A percentile compares a stretch with the other conserved stretches of the same genome.
Evolutionary conservation across 2,797 vertebrate genomes (phyloP).

Genomic region (Enteromius trimaculatus): DNA sequence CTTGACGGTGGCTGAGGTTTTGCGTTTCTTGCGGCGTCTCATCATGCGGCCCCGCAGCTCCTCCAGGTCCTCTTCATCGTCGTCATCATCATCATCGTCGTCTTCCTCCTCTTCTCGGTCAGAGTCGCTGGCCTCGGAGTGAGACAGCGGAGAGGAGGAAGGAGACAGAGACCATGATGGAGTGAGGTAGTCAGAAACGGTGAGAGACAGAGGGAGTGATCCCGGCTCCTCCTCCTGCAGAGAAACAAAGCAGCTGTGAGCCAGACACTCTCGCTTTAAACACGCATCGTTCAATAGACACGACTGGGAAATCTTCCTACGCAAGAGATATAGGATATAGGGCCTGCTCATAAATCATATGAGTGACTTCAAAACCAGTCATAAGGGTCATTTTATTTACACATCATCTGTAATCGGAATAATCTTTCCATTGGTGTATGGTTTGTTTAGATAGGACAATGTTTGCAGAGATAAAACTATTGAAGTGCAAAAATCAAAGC

Average conservation of each 20-base stretch:
- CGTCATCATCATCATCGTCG: slow-evolving; percentile 76
- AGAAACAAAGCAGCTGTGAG: slow-evolving; percentile 35
- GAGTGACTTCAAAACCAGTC: too few species aligned
- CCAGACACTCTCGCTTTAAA: neutral
- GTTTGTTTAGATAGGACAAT: too few species aligned
- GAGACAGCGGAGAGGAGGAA: slow-evolving; percentile 80
- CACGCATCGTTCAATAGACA: neutral
- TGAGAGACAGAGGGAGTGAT: slow-evolving; percentile 79
- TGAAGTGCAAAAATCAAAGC: too few species aligned
- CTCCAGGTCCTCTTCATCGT: slow-evolving; percentile 79
- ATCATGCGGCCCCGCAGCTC: slow-evolving; percentile 80
- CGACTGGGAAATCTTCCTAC: neutral
- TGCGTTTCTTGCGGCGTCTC: slow-evolving; percentile 79
- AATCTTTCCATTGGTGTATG: too few species aligned
- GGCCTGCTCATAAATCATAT: too few species aligned
- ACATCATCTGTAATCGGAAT: too few species aligned
- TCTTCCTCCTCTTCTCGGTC: slow-evolving; percentile 82
- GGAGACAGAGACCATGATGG: slow-evolving; percentile 83
- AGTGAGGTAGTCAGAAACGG: slow-evolving; percentile 83
- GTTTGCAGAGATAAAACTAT: too few species aligned
- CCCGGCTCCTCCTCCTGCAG: slow-evolving; percentile 78
- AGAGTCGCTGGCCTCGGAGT: slow-evolving; percentile 81
- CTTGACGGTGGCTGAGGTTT: slow-evolving; percentile 69
- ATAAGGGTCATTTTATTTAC: fast-evolving
- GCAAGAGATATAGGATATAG: neutral